phyloP scores from a whole-genome alignment of 2,888 invertebrate genomes.

The Caenorhabditis sp. region DNA sequence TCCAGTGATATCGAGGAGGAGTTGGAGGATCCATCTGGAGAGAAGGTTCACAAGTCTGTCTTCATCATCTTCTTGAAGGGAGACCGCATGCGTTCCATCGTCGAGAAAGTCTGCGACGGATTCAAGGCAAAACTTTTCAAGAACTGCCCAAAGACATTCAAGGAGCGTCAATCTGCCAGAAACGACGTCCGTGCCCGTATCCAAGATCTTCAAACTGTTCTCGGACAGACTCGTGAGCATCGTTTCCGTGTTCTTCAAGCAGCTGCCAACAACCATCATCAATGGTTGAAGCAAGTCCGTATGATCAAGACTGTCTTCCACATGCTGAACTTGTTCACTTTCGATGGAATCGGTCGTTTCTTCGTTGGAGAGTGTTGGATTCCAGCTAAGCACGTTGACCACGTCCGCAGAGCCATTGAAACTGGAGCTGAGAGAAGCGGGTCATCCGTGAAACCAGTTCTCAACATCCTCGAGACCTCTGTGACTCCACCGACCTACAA shows the following conservation, averaged over 20 bases:
- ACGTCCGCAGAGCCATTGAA: constrained; percentile 93
- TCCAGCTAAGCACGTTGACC: constrained; percentile 92
- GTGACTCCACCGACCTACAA: constrained; percentile 95
- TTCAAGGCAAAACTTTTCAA: constrained; percentile 92
- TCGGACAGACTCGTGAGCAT: constrained; percentile 81
- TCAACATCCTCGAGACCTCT: constrained; percentile 95
- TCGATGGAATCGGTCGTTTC: constrained; percentile 99
- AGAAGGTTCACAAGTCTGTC: constrained; percentile 95
- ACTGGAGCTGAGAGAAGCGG: constrained; percentile 91
- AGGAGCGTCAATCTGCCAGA: constrained; percentile 83
- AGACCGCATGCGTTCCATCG: constrained; percentile 95
- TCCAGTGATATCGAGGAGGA: constrained; percentile 93
- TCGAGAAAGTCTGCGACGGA: constrained; percentile 88
- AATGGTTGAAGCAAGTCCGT: constrained; percentile 95
- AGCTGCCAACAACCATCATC: constrained; percentile 97
- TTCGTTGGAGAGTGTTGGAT: constrained; percentile 99
- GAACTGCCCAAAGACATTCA: constrained; percentile 97
- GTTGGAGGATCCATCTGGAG: constrained; percentile 92
- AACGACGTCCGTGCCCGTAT: constrained; percentile 81
- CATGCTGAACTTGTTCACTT: constrained; percentile 96
- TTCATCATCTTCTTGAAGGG: constrained; percentile 91
- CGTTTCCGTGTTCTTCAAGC: constrained; percentile 88
- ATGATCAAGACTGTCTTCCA: constrained; percentile 99
- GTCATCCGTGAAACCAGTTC: constrained; percentile 95
- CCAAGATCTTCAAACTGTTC: constrained; percentile 90